These are phyloP conservation scores for Aphidius ervi DNA, from an alignment of 1,140 invertebrate genomes.

Conservation along the genomic window DNA sequence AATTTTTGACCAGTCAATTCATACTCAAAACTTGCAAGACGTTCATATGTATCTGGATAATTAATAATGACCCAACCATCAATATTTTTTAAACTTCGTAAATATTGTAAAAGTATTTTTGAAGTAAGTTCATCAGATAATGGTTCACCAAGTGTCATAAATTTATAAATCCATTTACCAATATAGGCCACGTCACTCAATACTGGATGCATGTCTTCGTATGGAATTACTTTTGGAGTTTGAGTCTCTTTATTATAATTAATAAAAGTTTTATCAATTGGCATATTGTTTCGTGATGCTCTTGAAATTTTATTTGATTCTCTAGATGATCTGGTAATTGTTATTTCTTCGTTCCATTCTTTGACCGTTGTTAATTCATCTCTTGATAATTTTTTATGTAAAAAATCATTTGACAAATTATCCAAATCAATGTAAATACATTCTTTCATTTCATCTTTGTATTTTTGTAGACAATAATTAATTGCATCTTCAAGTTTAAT, in stretches of 20 bases:
- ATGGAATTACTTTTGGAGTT: constrained; percentile 57
- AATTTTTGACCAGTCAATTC: constrained; percentile 44
- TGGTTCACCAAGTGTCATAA: constrained; percentile 51
- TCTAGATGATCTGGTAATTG: background rate
- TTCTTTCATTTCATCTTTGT: constrained; percentile 53
- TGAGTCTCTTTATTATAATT: constrained; percentile 50
- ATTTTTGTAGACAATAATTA: constrained; percentile 55
- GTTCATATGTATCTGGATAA: constrained; percentile 57
- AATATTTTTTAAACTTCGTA: constrained; percentile 51
- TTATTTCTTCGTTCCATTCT: constrained; percentile 7
- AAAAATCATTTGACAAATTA: too few relatives aligned
- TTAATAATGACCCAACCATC: constrained; percentile 61
- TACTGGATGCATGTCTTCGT: constrained; percentile 50
- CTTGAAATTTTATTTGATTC: background rate
- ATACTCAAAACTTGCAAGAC: constrained; percentile 58
- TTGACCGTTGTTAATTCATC: background rate
- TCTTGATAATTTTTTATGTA: background rate
- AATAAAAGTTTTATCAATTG: background rate
- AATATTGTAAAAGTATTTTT: constrained; percentile 58
- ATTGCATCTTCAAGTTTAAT: constrained; percentile 55
- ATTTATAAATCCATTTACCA: constrained; percentile 56
- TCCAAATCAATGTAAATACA: constrained; percentile 47
- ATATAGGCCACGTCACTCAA: constrained; percentile 53
- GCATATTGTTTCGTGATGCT: background rate
- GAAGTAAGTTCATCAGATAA: constrained; percentile 55